Evolutionary conservation across 2,113 vertebrate genomes (phyloP).

Genomic region (Gallinago jamesoni): DNA sequence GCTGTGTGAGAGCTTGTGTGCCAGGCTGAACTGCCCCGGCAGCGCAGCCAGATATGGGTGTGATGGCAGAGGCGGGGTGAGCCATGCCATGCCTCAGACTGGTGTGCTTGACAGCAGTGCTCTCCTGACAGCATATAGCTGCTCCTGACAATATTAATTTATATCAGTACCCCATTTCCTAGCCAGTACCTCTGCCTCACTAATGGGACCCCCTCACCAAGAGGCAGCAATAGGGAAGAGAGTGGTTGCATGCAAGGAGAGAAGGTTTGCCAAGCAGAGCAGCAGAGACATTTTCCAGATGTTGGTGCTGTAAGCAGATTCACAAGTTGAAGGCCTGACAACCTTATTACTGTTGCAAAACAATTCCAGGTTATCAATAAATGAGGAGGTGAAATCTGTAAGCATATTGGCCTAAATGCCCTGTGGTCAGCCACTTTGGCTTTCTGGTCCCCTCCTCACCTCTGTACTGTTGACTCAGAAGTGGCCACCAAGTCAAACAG

Average conservation of each 20-base stretch:
- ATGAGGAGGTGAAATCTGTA: not conserved
- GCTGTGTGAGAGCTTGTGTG: rapidly evolving
- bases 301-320: not conserved
- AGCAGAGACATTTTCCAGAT: not conserved
- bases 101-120: not conserved
- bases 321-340: not conserved
- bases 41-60: rapidly evolving
- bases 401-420: not conserved
- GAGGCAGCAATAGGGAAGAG: not conserved
- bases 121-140: not conserved
- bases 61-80: not conserved
- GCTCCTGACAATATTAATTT: not conserved
- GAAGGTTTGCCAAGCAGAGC: not conserved
- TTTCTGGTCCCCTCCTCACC: not conserved
- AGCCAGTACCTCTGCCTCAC: not conserved
- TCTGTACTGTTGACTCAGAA: not conserved
- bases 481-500: not conserved
- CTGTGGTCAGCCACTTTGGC: not conserved
- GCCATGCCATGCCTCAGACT: too few relatives aligned
- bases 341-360: not conserved
- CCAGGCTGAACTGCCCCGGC: rapidly evolving
- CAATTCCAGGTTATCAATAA: not conserved
- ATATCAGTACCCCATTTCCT: not conserved
- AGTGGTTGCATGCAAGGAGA: not conserved
- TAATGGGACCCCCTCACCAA: not conserved